A percentile compares a stretch with the other conserved stretches of the same genome.
Evolutionary conservation across 2,888 invertebrate species (phyloP).

Genomic region (Druceiella hillmani): DNA sequence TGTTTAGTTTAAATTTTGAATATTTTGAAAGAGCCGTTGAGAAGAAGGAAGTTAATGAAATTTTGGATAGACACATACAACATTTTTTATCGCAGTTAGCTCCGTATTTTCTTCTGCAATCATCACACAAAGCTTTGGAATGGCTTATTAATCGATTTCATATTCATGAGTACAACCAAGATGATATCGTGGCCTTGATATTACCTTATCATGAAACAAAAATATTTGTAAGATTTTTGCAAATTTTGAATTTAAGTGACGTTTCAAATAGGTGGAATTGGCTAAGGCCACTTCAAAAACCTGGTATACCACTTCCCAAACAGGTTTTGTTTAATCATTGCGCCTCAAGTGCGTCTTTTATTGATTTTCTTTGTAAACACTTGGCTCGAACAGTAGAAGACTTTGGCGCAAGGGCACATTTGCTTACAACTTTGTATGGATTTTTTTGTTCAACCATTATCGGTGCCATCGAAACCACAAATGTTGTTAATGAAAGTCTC

Average conservation of each 20-base stretch:
- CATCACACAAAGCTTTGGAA: slow-evolving; percentile 85
- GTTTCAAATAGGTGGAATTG: slow-evolving; percentile 67
- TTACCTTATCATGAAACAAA: slow-evolving; percentile 92
- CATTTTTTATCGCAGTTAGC: slow-evolving; percentile 77
- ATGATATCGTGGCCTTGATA: slow-evolving; percentile 72
- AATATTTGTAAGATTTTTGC: slow-evolving; percentile 77
- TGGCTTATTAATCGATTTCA: slow-evolving; percentile 90
- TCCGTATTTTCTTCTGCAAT: slow-evolving; percentile 82
- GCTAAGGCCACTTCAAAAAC: slow-evolving; percentile 67
- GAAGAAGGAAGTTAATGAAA: slow-evolving; percentile 65
- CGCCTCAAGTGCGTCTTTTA: slow-evolving; percentile 42
- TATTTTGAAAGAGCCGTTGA: slow-evolving; percentile 79
- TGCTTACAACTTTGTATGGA: slow-evolving; percentile 66
- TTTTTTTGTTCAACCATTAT: slow-evolving; percentile 75
- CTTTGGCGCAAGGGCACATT: slow-evolving; percentile 52
- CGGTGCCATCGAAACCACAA: slow-evolving; percentile 59
- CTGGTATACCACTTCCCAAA: slow-evolving; percentile 69
- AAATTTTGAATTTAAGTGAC: slow-evolving; percentile 63
- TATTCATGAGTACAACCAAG: slow-evolving; percentile 83
- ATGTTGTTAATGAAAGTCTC: slow-evolving; percentile 55
- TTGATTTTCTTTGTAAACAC: slow-evolving; percentile 36
- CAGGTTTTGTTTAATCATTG: slow-evolving; percentile 68
- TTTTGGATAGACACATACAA: slow-evolving; percentile 67
- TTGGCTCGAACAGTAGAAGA: slow-evolving; percentile 49
- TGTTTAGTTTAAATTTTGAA: slow-evolving; percentile 74